Base-by-base conservation (phyloP, 2,888 invertebrate species). In the Leptarthrus brevirostris region DNA sequence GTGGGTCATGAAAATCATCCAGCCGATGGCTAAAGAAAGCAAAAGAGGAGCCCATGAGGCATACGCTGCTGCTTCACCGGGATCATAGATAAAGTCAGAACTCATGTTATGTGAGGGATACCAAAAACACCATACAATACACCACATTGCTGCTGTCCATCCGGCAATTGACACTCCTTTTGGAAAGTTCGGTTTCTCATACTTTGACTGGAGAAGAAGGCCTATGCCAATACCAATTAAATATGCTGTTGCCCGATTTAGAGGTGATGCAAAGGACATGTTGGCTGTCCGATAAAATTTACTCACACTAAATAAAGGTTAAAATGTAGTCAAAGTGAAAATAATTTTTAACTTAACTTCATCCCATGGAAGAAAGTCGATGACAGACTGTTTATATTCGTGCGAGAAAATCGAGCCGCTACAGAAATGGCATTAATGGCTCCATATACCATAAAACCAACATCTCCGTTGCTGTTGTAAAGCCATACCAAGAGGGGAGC, bases 201-300 rank as follows among this genome's bases (percentile, higher is more conserved):
- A 52, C 14, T 44, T 14, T 3, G 56, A 70, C 18, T 72, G 64
- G 3, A 44, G 83, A 54, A 88, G 81, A 30, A 90, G 83, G 5
- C 91, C 92, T 56, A 90, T 85, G 2, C 87, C 88, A 2, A 91
- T 83, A 1, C 92, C 92, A 58, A 90, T 84, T 18, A 91, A 81
- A 80, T 91, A 91, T 0, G 91, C 88, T 0, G 91, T 90, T 2
- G 89, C 89, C 61, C 92, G 88, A 76, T 91, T 90, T 2, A 90
- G 81, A 0, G 89, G 86, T 16, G 90, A 87, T 6, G 86, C 86
- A 79, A 90, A 91, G 74, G 89, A 88, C 76, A 91, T 81, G 76
- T 90, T 89, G 10, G 90, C 91, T 24, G 91, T 90, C 75, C 90
- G 87, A 79, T 91, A 91, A 74, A 91, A 87, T 81, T 91, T 91